Evolutionary conservation across 1,140 invertebrate genomes (phyloP), one percentile per base, ranked within the genome.

Genomic region (Phocides pigmalion): DNA sequence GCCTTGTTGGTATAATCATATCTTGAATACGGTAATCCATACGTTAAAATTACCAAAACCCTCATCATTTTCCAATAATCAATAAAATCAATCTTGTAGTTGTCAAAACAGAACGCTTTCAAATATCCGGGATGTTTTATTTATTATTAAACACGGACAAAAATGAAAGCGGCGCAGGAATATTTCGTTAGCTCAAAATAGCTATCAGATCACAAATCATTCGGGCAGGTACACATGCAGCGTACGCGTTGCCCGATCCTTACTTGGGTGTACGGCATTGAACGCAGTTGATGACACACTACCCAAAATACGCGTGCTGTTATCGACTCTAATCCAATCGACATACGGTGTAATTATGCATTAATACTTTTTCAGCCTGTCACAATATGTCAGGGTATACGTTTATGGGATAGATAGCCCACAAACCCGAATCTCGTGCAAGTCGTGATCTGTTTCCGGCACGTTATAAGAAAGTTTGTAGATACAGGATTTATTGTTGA

Each of bases 171-270:
- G 69, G 71, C 53, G 44, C 66, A 62, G 70, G 75, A 79, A 80
- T 83, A 82, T 89, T 84, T 81, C 72, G 74, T 79, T 83, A 75
- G 78, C 78, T 81, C 64, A 66, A 82, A 87, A 87, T 89, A 87
- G 80, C 79, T 87, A 87, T 83, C 80, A 74, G 64, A 64, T 74
- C 79, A 82, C 78, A 85, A 82, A 82, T 86, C 85, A 83, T 81
- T 78, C 69, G 67, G 65, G 74, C 81, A 87, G 78, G 81, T 82
- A 83, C 66, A 74, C 65, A 71, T 53, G 50, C 35, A 44, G 44
- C 62, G 42, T 53, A 61, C 47, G 54, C 54, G 32, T 20, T 59
- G 44, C 50, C 66, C 44, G 67, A 62, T 56, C 59, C 66, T 51
- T 68, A 64, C 68, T 61, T 71, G 68, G 66, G 8, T 58, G 68